These are phyloP conservation scores for Dynastes hyllus DNA, from an alignment of 2,888 invertebrate species.

Conservation along the genomic window DNA sequence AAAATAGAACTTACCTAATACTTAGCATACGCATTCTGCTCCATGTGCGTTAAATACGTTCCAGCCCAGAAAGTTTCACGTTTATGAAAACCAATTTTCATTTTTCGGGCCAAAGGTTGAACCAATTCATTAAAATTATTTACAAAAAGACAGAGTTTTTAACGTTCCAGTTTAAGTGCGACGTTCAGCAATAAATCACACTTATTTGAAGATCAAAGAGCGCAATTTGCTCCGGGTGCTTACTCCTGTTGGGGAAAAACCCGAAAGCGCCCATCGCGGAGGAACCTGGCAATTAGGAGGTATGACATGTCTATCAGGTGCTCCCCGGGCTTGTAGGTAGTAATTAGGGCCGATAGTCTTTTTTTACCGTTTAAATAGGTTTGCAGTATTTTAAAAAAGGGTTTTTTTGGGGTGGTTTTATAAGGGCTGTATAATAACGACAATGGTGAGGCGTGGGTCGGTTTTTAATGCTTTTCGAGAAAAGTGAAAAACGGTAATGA, in stretches of 20 bases:
- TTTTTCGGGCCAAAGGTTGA: conserved; percentile 6
- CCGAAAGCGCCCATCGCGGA: neutral
- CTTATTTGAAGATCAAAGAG: conserved; percentile 46
- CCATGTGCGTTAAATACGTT: conserved; percentile 12
- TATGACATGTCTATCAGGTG: conserved; percentile 40
- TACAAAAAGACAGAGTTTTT: conserved; percentile 32
- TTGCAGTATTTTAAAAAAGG: too few relatives aligned
- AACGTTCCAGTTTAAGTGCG: conserved; percentile 19
- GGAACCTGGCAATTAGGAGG: conserved; percentile 18
- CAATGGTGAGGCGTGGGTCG: neutral
- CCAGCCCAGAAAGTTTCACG: conserved; percentile 23
- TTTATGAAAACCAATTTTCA: conserved; percentile 34
- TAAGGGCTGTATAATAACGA: too few relatives aligned
- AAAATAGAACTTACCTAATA: neutral
- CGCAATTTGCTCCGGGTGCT: conserved; percentile 42
- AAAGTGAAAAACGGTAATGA: conserved; percentile 24
- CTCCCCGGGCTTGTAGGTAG: too few relatives aligned
- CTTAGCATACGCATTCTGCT: neutral
- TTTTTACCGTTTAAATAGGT: conserved; percentile 28
- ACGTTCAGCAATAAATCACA: conserved; percentile 36
- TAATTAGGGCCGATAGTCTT: conserved; percentile 21
- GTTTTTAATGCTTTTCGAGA: conserved; percentile 1
- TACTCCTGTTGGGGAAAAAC: conserved; percentile 30
- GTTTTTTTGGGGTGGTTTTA: too few relatives aligned
- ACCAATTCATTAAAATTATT: conserved; percentile 32